Base-by-base conservation (phyloP, 2,113 vertebrate genomes). In the Salvelinus namaycush region DNA sequence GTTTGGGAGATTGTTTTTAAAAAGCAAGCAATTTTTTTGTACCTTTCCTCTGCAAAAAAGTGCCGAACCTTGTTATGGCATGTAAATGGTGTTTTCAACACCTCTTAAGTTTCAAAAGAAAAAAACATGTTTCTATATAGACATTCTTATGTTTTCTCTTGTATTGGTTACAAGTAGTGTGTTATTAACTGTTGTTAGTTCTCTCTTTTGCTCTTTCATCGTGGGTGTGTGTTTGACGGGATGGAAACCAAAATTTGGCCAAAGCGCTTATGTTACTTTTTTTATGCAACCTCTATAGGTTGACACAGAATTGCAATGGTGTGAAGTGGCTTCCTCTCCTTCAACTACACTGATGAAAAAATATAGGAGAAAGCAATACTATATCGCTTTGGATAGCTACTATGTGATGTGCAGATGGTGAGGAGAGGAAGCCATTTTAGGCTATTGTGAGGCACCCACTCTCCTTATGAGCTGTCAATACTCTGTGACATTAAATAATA, bases 61-160 rank as follows among this genome's bases (percentile, higher is more conserved):
- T 98, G 96, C 97, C 97, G 97, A 96, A 91, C 93, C 94, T 96
- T 95, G 94, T 94, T 96, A 95, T 94, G 95, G 92, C 94, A 95
- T 98, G 96, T 98, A 97, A 95, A 98, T 98, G 96, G 93, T 90
- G 94, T 94, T 96, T 95, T 95, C 91, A 92, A 95, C 92, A 93
- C 93, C 93, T 91, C 95, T 95, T 95, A 95, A 95, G 16, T 95
- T 90, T 93, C 92, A 95, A 95, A 95, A 95, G 92, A 94, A 94
- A 94, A 94, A 95, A 92, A 91, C 95, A 95, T 94, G 95, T 95
- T 95, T 95, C 95, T 95, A 95, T 95, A 68, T 68, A 79, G 39
- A 39, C 39, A 90, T 93, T 95, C 95, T 86, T 92, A 92, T 93
- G 93, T 96, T 95, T 94, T 96, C 96, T 96, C 95, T 94, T 95